Evolutionary conservation across 2,797 vertebrate species (phyloP).

Genomic region (Diceros bicornis): DNA sequence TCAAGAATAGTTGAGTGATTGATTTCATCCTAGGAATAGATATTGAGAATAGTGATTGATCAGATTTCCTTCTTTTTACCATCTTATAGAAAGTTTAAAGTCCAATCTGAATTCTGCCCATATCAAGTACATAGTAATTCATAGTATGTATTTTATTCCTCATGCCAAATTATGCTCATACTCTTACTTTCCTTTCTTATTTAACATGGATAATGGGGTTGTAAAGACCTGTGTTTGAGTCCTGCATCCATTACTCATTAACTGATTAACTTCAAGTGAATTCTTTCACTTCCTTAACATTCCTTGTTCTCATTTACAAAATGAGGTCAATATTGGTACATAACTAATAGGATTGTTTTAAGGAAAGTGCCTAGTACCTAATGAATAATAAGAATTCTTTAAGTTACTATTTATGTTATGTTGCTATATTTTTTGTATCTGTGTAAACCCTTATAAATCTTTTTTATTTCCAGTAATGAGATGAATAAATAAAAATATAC

Average conservation of each 20-base stretch:
- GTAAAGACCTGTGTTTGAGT: not conserved
- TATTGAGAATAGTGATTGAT: not conserved
- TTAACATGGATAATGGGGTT: not conserved
- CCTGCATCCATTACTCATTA: not conserved
- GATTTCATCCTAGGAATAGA: not conserved
- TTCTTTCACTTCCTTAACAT: not conserved
- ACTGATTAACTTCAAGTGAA: not conserved
- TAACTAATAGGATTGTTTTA: not conserved
- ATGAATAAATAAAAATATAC: constrained; percentile 48
- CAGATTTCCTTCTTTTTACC: not conserved
- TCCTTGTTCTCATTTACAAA: not conserved
- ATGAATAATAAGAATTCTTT: not conserved
- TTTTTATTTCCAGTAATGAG: not conserved
- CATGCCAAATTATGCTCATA: not conserved
- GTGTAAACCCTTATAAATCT: not conserved
- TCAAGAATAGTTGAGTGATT: not conserved
- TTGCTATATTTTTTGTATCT: not conserved
- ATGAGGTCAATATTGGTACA: not conserved
- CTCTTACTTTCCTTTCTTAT: not conserved
- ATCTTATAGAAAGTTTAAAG: not conserved
- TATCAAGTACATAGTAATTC: not conserved
- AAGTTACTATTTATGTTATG: not conserved
- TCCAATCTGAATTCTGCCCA: not conserved
- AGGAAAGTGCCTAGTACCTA: not conserved
- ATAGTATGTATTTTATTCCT: not conserved